Evolutionary conservation across 2,888 invertebrate species (phyloP).

Genomic region (Sphaerophoria rueppellii): DNA sequence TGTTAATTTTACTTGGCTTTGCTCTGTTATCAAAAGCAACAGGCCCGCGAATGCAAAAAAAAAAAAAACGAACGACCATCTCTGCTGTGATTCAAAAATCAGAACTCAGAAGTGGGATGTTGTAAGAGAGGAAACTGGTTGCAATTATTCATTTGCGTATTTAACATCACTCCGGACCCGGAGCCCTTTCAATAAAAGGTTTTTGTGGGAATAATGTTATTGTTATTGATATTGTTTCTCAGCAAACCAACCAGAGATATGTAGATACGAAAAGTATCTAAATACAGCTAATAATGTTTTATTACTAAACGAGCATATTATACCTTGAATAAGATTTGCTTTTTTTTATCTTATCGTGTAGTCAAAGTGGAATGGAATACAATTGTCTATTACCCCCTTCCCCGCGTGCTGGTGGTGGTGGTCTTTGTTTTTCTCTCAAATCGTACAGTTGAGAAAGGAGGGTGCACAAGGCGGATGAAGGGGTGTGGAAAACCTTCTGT

Average conservation of each 20-base stretch:
- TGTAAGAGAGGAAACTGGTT: conserved; percentile 7
- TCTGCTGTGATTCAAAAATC: neutral
- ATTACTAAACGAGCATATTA: conserved; percentile 41
- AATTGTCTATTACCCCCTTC: neutral
- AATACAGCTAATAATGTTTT: conserved; percentile 66
- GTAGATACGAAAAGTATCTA: conserved; percentile 44
- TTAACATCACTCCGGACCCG: neutral
- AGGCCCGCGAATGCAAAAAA: conserved; percentile 8
- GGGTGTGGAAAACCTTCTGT: conserved; percentile 4
- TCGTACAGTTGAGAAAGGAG: neutral
- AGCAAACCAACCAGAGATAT: conserved; percentile 17
- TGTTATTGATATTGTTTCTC: conserved; percentile 11
- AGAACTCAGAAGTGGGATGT: neutral
- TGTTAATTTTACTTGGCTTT: conserved; percentile 39
- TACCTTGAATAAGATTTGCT: conserved; percentile 51
- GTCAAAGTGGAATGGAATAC: neutral
- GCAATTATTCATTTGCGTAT: conserved; percentile 37
- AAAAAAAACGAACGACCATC: conserved; percentile 17
- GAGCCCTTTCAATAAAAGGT: neutral
- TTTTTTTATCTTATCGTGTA: conserved; percentile 29
- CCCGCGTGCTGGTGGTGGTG: neutral
- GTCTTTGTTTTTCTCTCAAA: neutral
- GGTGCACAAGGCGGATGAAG: neutral
- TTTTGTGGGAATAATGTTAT: conserved; percentile 25
- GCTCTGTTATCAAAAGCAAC: conserved; percentile 38